Conservation (phyloP, 2,113 vertebrate genomes). For the Gnathonemus longibarbis region DNA sequence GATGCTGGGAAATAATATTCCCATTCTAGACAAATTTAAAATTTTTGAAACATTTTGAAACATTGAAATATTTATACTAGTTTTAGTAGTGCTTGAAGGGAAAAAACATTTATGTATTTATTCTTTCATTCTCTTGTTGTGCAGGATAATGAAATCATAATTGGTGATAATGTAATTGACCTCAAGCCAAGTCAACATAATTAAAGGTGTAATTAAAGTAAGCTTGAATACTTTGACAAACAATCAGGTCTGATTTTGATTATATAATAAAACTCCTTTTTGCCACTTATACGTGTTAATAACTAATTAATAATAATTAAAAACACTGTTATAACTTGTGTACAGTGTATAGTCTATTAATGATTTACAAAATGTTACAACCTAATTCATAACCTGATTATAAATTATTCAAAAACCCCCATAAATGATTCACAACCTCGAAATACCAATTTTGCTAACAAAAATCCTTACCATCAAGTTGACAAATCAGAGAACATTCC, state of each 20-base stretch:
- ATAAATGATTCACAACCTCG: background rate
- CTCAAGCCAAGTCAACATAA: background rate
- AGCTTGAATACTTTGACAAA: background rate
- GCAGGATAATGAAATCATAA: background rate
- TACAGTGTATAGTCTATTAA: background rate
- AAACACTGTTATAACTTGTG: background rate
- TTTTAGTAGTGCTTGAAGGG: background rate
- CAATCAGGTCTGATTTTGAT: background rate
- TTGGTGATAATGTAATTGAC: background rate
- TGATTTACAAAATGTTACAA: background rate
- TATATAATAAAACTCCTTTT: background rate
- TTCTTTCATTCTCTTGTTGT: background rate
- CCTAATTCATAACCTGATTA: background rate
- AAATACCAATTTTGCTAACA: background rate
- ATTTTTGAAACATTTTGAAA: background rate
- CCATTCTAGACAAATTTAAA: background rate
- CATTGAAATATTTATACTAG: background rate
- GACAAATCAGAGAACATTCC: background rate
- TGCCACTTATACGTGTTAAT: background rate
- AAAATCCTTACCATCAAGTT: background rate
- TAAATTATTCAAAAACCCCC: background rate
- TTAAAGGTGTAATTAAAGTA: background rate
- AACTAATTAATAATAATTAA: background rate
- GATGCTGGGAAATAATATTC: background rate
- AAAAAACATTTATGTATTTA: background rate